A percentile compares a stretch with the other conserved stretches of the same genome.
Conservation (phyloP, 2,113 vertebrate species). For the Cyprinodon tularosa region DNA sequence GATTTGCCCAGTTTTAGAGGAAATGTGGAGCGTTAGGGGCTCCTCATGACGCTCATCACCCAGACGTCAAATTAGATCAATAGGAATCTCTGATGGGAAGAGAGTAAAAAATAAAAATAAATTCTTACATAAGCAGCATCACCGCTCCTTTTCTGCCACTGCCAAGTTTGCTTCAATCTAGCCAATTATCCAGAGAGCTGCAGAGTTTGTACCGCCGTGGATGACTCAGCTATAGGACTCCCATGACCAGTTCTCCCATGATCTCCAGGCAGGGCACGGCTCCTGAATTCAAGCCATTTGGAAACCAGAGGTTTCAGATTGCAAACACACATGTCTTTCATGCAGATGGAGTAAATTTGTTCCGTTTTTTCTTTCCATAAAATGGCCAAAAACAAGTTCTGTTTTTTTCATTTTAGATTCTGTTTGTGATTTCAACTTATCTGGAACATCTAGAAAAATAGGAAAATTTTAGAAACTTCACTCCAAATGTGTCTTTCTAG, state of each 20-base stretch:
- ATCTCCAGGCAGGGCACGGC: slow-evolving; percentile 37
- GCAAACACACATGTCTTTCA: background rate
- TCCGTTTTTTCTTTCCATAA: background rate
- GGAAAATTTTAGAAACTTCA: background rate
- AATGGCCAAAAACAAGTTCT: too few species aligned
- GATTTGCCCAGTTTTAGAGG: slow-evolving; percentile 41
- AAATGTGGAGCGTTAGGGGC: slow-evolving; percentile 65
- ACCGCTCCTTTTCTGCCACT: slow-evolving; percentile 47
- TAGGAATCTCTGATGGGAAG: slow-evolving; percentile 40
- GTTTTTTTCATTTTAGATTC: background rate
- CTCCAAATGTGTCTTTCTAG: background rate
- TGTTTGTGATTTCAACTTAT: too few species aligned
- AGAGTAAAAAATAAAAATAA: slow-evolving; percentile 13
- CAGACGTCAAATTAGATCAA: slow-evolving; percentile 74
- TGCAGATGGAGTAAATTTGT: background rate
- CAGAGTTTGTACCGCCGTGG: slow-evolving; percentile 39
- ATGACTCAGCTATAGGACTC: slow-evolving; percentile 69
- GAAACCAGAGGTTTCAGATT: background rate
- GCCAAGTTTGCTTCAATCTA: slow-evolving; percentile 46
- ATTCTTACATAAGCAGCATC: slow-evolving; percentile 60
- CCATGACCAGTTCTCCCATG: slow-evolving; percentile 68
- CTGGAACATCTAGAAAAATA: background rate
- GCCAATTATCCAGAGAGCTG: slow-evolving; percentile 53
- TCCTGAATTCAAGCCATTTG: background rate
- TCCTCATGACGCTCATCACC: slow-evolving; percentile 75